Evolutionary conservation across 2,113 vertebrate species (phyloP).

Genomic region (Mastomys coucha): DNA sequence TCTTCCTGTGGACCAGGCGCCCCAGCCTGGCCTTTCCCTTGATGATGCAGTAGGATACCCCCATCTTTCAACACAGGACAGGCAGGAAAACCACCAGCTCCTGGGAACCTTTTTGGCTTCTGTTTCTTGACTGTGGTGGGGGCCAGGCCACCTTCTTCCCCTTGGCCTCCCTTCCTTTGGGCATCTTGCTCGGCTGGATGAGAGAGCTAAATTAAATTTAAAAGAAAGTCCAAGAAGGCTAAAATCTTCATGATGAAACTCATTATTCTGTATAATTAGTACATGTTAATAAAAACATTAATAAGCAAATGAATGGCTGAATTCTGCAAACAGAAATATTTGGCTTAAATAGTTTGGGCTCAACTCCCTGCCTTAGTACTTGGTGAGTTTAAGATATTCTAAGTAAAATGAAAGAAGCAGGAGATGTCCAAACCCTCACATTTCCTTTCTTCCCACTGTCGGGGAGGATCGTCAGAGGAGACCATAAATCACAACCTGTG

Average conservation of each 20-base stretch:
- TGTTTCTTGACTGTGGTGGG: too few relatives aligned
- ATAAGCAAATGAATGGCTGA: neutral
- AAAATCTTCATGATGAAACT: neutral
- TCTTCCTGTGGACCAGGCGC: too few relatives aligned
- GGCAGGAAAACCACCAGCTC: too few relatives aligned
- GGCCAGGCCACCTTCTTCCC: too few relatives aligned
- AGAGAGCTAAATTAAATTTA: neutral
- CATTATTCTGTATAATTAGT: neutral
- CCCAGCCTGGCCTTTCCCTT: too few relatives aligned
- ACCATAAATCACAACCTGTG: neutral
- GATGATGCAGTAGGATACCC: too few relatives aligned
- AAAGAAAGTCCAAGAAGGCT: neutral
- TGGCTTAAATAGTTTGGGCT: neutral
- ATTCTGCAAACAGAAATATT: neutral
- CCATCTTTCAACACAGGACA: too few relatives aligned
- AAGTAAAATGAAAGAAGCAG: conserved; percentile 3
- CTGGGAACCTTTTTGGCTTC: too few relatives aligned
- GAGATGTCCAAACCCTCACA: neutral
- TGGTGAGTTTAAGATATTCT: conserved; percentile 10
- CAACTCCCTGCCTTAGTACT: neutral
- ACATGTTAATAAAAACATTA: neutral
- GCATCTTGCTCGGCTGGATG: too few relatives aligned
- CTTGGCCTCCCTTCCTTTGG: too few relatives aligned
- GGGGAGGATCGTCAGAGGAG: neutral
- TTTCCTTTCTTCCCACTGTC: neutral